Conservation (phyloP, 2,888 invertebrate species). For the Ptychoptera albimana region DNA sequence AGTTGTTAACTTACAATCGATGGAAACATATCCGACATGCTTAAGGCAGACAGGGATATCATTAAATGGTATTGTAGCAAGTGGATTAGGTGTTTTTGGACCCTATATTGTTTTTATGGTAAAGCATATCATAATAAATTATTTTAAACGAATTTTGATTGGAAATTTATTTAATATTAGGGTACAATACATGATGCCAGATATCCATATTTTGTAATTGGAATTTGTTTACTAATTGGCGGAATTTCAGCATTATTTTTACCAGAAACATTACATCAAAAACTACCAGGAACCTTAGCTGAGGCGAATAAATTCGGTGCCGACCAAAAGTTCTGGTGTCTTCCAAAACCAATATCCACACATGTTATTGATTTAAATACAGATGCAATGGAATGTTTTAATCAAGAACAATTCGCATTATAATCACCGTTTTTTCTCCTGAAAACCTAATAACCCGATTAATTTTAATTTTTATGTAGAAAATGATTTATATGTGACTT, state of each 20-base stretch:
- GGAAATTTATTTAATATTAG: slow-evolving; percentile 10
- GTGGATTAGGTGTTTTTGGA: slow-evolving; percentile 37
- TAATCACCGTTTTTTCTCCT: too few species aligned
- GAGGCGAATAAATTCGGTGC: slow-evolving; percentile 42
- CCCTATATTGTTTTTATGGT: slow-evolving; percentile 44
- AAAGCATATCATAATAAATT: slow-evolving; percentile 13
- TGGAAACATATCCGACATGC: slow-evolving; percentile 51
- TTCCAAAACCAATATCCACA: slow-evolving; percentile 26
- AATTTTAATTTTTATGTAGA: too few species aligned
- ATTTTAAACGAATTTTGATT: neutral
- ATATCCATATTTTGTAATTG: slow-evolving; percentile 30
- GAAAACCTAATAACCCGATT: too few species aligned
- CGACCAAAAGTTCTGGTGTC: slow-evolving; percentile 29
- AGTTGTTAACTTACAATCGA: slow-evolving; percentile 39
- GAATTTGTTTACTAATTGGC: slow-evolving; percentile 30
- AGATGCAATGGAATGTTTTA: slow-evolving; percentile 2
- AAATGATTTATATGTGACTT: too few species aligned
- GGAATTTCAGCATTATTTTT: slow-evolving; percentile 34
- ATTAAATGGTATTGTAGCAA: slow-evolving; percentile 38
- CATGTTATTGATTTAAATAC: slow-evolving; percentile 7
- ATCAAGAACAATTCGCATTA: neutral
- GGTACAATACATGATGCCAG: slow-evolving; percentile 31
- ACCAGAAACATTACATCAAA: slow-evolving; percentile 46
- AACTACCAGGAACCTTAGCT: slow-evolving; percentile 44
- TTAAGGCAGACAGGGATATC: slow-evolving; percentile 47